phyloP scores from a whole-genome alignment of 2,113 vertebrate species.

The Catharus minimus region DNA sequence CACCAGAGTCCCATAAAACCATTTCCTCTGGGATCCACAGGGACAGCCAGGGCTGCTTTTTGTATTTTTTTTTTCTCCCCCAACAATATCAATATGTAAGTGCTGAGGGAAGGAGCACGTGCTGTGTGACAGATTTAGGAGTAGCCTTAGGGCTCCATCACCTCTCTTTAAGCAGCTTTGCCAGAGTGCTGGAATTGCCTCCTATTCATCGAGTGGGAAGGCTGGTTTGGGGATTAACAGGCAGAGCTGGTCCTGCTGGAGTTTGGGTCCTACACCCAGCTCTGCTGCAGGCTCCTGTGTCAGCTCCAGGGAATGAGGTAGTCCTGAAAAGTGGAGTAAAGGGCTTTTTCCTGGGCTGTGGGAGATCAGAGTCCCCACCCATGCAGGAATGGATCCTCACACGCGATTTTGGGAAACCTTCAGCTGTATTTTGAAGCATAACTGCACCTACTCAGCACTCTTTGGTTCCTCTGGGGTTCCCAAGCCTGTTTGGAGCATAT shows the following conservation, averaged over 20 bases:
- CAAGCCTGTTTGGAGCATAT: neutral
- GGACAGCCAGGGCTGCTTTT: constrained; percentile 3
- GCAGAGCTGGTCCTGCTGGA: neutral
- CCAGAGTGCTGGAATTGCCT: neutral
- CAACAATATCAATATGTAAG: neutral
- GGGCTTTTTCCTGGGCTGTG: neutral
- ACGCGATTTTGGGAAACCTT: neutral
- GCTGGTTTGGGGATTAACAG: neutral
- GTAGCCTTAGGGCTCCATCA: neutral
- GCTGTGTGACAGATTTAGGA: constrained; percentile 29
- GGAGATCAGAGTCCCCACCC: neutral
- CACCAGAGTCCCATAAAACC: constrained; percentile 40
- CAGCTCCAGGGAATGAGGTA: neutral
- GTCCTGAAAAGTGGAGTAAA: neutral
- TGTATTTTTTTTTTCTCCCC: neutral
- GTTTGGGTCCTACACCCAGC: neutral
- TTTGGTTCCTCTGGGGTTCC: neutral
- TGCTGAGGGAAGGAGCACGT: neutral
- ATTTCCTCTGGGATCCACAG: constrained; percentile 33
- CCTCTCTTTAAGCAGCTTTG: neutral
- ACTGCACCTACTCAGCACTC: neutral
- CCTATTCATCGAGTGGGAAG: neutral
- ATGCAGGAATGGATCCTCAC: neutral
- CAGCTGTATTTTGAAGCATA: neutral
- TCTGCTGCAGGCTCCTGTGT: neutral